Base-by-base conservation (phyloP, 1,140 invertebrate genomes). In the Diabrotica virgifera region DNA sequence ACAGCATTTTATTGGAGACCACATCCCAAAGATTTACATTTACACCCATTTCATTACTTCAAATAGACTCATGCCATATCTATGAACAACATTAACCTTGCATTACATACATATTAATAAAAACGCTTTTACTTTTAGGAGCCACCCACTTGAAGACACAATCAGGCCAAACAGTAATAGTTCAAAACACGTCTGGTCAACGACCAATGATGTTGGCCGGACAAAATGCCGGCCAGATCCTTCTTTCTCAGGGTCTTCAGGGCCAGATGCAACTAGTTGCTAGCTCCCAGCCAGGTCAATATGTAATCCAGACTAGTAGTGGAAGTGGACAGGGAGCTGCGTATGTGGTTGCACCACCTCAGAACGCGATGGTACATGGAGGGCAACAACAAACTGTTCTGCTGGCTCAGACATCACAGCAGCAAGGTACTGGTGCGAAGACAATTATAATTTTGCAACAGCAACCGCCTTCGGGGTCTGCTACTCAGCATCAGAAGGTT, bases 391-490 rank as follows among this genome's bases (percentile, higher is more conserved):
- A 87, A 71, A 87, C 85, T 0, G 85, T 87, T 0, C 74, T 87
- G 0, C 82, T 87, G 0, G 85, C 86, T 0, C 85, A 86, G 64
- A 85, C 85, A 5, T 79, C 84, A 0, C 85, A 86, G 57, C 85
- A 87, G 61, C 85, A 87, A 68, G 84, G 84, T 0, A 82, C 85
- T 0, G 83, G 82, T 10, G 81, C 86, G 0, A 90, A 90, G 69
- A 90, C 89, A 0, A 89, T 90, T 14, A 90, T 90, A 46, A 89
- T 90, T 55, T 72, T 90, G 11, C 88, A 90, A 69, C 87, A 87
- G 36, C 87, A 88, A 68, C 74, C 80, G 0, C 54, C 74, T 35
- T 36, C 69, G 7, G 63, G 55, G 46, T 52, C 72, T 24, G 64
- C 75, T 7, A 72, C 72, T 2, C 78, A 78, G 38, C 80, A 80